These are phyloP conservation scores for Atethmia centrago DNA, from an alignment of 2,888 invertebrate species.

Conservation along the genomic window DNA sequence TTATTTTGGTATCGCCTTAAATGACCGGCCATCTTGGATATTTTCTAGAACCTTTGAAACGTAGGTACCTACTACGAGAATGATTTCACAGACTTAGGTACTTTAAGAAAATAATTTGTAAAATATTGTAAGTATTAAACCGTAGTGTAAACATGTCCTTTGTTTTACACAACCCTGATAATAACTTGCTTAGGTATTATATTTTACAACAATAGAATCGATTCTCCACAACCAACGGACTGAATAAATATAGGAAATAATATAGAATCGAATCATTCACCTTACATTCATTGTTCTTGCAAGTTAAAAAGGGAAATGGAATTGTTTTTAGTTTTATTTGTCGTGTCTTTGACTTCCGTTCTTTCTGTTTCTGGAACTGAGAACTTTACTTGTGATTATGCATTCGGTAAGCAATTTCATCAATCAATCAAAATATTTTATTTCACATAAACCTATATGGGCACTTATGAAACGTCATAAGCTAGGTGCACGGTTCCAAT, in stretches of 20 bases:
- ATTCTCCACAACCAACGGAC: background rate
- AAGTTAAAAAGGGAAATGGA: background rate
- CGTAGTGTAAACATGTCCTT: background rate
- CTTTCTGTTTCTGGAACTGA: background rate
- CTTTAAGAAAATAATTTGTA: background rate
- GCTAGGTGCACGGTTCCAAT: no score
- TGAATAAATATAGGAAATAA: background rate
- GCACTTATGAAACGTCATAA: no score
- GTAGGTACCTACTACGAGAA: no score
- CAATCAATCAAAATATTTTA: no score
- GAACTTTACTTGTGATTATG: slow-evolving; percentile 9
- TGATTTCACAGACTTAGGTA: background rate
- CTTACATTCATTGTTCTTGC: accelerated
- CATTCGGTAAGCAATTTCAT: slow-evolving; percentile 34
- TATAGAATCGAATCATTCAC: background rate
- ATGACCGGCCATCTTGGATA: no score
- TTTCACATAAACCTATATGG: no score
- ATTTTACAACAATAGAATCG: background rate
- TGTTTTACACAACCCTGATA: background rate
- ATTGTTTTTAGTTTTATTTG: background rate
- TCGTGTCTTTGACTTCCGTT: background rate
- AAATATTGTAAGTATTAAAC: background rate
- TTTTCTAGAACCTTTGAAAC: no score
- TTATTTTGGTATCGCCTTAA: no score
- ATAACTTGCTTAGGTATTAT: background rate